Percentiles rank a stretch among this genome's conserved stretches.
These are phyloP conservation scores for Lucilia cuprina DNA, from an alignment of 1,140 invertebrate species.

Conservation along the genomic window DNA sequence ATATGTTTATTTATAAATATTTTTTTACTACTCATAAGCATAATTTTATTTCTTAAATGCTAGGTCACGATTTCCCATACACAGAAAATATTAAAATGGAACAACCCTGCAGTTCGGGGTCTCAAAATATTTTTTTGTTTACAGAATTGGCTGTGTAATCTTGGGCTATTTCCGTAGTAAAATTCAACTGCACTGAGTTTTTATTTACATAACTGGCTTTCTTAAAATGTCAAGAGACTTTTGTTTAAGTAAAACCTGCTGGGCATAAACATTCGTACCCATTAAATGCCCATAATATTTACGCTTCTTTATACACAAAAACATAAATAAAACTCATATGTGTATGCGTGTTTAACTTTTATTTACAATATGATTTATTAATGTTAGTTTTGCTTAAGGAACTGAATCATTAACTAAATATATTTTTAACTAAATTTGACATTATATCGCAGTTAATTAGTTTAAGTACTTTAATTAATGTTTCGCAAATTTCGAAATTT, in stretches of 20 bases:
- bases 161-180: too few relatives aligned
- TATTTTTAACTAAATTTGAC: not conserved
- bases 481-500: too few relatives aligned
- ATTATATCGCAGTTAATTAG: not conserved
- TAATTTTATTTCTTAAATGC: slow-evolving; percentile 5
- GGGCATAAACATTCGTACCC: not conserved
- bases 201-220: too few relatives aligned
- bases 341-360: slow-evolving; percentile 19
- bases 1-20: not conserved
- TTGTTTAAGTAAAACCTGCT: too few relatives aligned
- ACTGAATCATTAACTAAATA: not conserved
- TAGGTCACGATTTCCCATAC: slow-evolving; percentile 9
- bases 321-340: too few relatives aligned
- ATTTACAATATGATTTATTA: not conserved
- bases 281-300: not conserved
- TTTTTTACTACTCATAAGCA: not conserved
- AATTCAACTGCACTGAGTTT: too few relatives aligned
- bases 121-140: too few relatives aligned
- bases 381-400: not conserved
- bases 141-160: too few relatives aligned
- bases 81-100: not conserved
- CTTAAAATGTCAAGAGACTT: too few relatives aligned
- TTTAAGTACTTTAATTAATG: not conserved
- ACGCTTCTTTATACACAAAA: too few relatives aligned
- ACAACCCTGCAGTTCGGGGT: not conserved